Conservation (phyloP, 2,797 vertebrate genomes). For the Lutjanus campechanus region DNA sequence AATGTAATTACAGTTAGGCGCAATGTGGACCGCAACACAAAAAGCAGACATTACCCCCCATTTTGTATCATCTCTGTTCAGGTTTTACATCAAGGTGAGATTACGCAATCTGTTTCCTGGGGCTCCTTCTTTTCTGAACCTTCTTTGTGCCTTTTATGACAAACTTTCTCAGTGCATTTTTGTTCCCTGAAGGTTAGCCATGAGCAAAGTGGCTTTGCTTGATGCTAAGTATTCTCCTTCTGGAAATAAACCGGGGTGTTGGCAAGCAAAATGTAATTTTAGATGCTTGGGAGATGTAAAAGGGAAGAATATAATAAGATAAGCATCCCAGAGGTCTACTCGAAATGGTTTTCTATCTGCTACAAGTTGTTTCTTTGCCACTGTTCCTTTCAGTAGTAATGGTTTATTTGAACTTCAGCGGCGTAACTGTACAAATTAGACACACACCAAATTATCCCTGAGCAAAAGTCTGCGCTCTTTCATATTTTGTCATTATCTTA, state of each 20-base stretch:
- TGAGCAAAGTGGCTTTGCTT: slow-evolving; percentile 63
- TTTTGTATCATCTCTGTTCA: slow-evolving; percentile 47
- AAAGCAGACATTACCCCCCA: slow-evolving; percentile 8
- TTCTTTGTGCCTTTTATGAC: slow-evolving; percentile 54
- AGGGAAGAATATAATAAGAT: slow-evolving; percentile 11
- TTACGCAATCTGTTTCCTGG: slow-evolving; percentile 50
- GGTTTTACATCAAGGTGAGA: slow-evolving; percentile 60
- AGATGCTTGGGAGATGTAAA: slow-evolving; percentile 47
- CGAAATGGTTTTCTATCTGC: slow-evolving; percentile 14
- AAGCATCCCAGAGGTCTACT: slow-evolving; percentile 31
- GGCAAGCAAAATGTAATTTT: slow-evolving; percentile 58
- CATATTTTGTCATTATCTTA: slow-evolving; percentile 54
- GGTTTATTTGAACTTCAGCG: slow-evolving; percentile 42
- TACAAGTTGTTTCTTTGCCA: slow-evolving; percentile 19
- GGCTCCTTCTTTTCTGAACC: slow-evolving; percentile 49
- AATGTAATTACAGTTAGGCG: slow-evolving; percentile 28
- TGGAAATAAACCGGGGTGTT: slow-evolving; percentile 55
- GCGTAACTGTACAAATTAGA: slow-evolving; percentile 45
- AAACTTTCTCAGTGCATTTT: slow-evolving; percentile 58
- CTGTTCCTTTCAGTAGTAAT: slow-evolving; percentile 19
- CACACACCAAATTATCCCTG: slow-evolving; percentile 34
- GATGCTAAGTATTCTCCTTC: slow-evolving; percentile 58
- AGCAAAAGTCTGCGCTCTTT: slow-evolving; percentile 42
- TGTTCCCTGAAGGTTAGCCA: slow-evolving; percentile 69
- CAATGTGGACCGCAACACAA: slow-evolving; percentile 30